Evolutionary conservation across 2,113 vertebrate genomes (phyloP).

Genomic region (Dendrocopos noguchii): DNA sequence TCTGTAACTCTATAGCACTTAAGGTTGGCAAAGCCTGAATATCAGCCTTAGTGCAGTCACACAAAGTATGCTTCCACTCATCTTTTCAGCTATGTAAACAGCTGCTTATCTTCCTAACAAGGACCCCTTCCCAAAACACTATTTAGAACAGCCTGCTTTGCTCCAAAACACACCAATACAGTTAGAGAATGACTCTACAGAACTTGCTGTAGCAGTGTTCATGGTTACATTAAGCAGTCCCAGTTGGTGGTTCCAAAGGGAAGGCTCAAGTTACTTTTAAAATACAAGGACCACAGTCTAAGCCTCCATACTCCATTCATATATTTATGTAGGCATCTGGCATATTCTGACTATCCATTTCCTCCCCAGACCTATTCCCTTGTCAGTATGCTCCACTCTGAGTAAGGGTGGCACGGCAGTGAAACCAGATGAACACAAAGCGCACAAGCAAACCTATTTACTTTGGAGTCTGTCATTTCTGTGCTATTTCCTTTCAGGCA

Average conservation of each 20-base stretch:
- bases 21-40: not conserved
- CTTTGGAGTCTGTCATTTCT: not conserved
- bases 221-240: accelerated
- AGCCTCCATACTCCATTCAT: not conserved
- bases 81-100: not conserved
- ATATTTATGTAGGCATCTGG: not conserved
- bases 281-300: not conserved
- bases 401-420: not conserved
- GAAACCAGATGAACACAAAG: not conserved
- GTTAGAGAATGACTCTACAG: not conserved
- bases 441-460: not conserved
- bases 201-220: not conserved
- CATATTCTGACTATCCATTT: not conserved
- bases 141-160: not conserved
- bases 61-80: not conserved
- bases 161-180: not conserved
- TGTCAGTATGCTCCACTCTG: accelerated
- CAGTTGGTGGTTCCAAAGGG: not conserved
- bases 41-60: not conserved
- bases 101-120: not conserved
- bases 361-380: not conserved
- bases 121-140: not conserved
- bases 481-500: not conserved
- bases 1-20: not conserved
- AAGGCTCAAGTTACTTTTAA: not conserved